Conservation (phyloP, 1,140 invertebrate species). For the Pectinophora gossypiella region DNA sequence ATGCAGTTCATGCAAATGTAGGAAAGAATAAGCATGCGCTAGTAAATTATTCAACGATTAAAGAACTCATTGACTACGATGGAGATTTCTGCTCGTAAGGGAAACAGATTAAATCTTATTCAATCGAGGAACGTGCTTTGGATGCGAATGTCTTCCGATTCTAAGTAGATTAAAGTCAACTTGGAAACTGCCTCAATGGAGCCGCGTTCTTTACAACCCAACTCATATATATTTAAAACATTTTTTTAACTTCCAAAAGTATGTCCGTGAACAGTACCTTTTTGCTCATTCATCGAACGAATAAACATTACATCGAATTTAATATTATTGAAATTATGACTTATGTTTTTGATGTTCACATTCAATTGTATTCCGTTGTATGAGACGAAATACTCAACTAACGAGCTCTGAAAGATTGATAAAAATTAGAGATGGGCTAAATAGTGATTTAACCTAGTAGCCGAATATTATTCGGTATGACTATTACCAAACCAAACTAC, state of each 20-base stretch:
- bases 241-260: constrained; percentile 34
- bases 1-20: constrained; percentile 23
- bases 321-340: constrained; percentile 54
- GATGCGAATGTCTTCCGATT: constrained; percentile 52
- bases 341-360: constrained; percentile 59
- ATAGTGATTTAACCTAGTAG: too few relatives aligned
- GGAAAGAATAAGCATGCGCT: constrained; percentile 36
- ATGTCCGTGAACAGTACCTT: constrained; percentile 34
- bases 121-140: constrained; percentile 55
- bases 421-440: too few relatives aligned
- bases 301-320: constrained; percentile 30
- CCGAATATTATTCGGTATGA: too few relatives aligned
- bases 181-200: constrained; percentile 39
- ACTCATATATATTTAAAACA: constrained; percentile 40
- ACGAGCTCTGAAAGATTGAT: constrained; percentile 52
- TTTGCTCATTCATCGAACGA: constrained; percentile 27
- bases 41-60: constrained; percentile 67
- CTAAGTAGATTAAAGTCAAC: constrained; percentile 58
- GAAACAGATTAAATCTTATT: constrained; percentile 61
- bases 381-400: constrained; percentile 56
- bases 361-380: constrained; percentile 68
- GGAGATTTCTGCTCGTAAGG: constrained; percentile 44
- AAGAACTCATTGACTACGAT: constrained; percentile 38
- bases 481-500: too few relatives aligned
- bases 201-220: constrained; percentile 26